Conservation (phyloP, 2,888 invertebrate species). For the Synergus gifuensis region DNA sequence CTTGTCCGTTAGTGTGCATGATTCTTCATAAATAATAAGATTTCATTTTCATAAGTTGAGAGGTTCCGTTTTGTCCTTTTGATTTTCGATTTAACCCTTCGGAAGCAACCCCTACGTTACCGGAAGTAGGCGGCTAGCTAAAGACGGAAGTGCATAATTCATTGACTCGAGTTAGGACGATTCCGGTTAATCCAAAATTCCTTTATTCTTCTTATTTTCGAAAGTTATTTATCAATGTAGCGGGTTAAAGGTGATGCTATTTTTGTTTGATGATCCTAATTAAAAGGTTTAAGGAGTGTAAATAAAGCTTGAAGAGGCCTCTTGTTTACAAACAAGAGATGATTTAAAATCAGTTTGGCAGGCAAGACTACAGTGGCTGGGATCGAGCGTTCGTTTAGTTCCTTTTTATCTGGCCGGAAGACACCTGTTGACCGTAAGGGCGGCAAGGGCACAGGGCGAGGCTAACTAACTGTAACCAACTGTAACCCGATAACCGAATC, state of each 20-base stretch:
- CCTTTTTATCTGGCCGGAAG: constrained; percentile 50
- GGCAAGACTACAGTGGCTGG: not conserved
- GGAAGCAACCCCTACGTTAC: not conserved
- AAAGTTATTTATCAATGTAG: not conserved
- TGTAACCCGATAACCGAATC: constrained; percentile 58
- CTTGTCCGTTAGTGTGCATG: constrained; percentile 53
- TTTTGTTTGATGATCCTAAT: too few relatives aligned
- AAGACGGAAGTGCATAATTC: constrained; percentile 20
- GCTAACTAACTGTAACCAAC: constrained; percentile 56
- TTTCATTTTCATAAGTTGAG: not conserved
- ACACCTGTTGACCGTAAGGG: constrained; percentile 57
- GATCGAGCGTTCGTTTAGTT: constrained; percentile 30
- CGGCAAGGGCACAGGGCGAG: constrained; percentile 45
- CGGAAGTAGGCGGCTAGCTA: constrained; percentile 8
- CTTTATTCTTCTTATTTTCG: not conserved
- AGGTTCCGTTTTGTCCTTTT: constrained; percentile 18
- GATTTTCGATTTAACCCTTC: constrained; percentile 24
- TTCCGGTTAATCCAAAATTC: not conserved
- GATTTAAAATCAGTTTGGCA: constrained; percentile 5
- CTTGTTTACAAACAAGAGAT: constrained; percentile 54
- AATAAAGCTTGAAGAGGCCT: constrained; percentile 3
- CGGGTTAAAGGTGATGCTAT: too few relatives aligned
- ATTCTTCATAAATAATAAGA: constrained; percentile 25
- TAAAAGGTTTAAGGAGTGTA: not conserved
- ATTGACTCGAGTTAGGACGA: constrained; percentile 9